phyloP scores from a whole-genome alignment of 2,797 vertebrate species.

The Hyperoplus lanceolatus region DNA sequence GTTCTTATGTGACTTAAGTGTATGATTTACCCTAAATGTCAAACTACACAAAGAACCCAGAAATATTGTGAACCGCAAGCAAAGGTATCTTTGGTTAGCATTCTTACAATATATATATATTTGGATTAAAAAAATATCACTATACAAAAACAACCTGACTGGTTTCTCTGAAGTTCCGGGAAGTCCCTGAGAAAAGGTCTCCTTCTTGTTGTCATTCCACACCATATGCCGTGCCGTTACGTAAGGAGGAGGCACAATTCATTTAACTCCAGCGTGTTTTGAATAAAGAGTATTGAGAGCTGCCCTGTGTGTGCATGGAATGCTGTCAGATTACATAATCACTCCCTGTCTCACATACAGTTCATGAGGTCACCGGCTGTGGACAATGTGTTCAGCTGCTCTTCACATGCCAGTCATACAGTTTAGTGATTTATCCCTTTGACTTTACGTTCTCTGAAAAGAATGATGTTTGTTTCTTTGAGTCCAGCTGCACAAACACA shows the following conservation, averaged over 20 bases:
- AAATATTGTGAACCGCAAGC: background rate
- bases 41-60: background rate
- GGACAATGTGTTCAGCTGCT: slow-evolving; percentile 43
- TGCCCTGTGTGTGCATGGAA: background rate
- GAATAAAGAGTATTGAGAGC: slow-evolving; percentile 63
- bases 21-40: background rate
- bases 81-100: background rate
- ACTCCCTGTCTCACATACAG: slow-evolving; percentile 45
- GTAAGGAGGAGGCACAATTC: slow-evolving; percentile 49
- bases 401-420: slow-evolving; percentile 3
- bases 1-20: background rate
- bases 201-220: slow-evolving; percentile 66
- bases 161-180: slow-evolving; percentile 39
- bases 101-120: background rate
- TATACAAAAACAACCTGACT: background rate
- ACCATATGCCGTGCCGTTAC: slow-evolving; percentile 59
- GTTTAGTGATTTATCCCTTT: too few species aligned
- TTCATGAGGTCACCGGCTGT: slow-evolving; percentile 47
- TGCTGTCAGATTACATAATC: slow-evolving; percentile 45
- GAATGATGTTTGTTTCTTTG: background rate
- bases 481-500: slow-evolving; percentile 30
- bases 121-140: too few species aligned
- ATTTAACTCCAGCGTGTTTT: slow-evolving; percentile 33
- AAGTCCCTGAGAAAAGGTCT: slow-evolving; percentile 35
- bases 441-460: too few species aligned